A percentile compares a stretch with the other conserved stretches of the same genome.
Evolutionary conservation across 2,888 invertebrate species (phyloP).

Genomic region (Anagyrus pseudococci): DNA sequence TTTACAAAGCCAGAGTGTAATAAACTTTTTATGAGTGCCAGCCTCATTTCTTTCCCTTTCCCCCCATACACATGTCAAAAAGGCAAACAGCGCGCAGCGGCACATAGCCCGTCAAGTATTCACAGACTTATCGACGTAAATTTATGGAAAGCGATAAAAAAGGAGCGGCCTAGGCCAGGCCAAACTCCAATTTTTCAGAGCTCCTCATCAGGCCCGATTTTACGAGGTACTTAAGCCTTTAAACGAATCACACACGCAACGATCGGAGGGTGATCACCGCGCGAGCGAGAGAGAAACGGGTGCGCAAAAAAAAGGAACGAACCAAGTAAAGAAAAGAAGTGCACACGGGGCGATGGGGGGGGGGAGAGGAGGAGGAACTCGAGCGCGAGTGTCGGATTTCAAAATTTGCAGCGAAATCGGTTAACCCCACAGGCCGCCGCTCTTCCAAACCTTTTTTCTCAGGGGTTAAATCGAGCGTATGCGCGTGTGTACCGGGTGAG

Average conservation of each 20-base stretch:
- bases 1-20: no score
- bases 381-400: slow-evolving; percentile 47
- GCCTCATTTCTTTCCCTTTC: no score
- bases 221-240: slow-evolving; percentile 61
- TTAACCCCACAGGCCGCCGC: slow-evolving; percentile 53
- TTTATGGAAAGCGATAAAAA: slow-evolving; percentile 29
- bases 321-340: no score
- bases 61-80: not conserved
- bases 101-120: slow-evolving; percentile 24
- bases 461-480: slow-evolving; percentile 62
- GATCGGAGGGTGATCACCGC: slow-evolving; percentile 37
- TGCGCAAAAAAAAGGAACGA: not conserved
- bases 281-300: slow-evolving; percentile 10
- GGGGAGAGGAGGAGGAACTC: not conserved
- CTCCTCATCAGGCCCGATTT: slow-evolving; percentile 50
- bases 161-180: not conserved
- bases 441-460: slow-evolving; percentile 51
- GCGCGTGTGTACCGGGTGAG: slow-evolving; percentile 10
- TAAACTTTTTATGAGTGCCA: no score
- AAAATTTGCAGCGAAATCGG: slow-evolving; percentile 58
- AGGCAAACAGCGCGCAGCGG: not conserved
- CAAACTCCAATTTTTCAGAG: slow-evolving; percentile 30
- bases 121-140: slow-evolving; percentile 25
- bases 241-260: slow-evolving; percentile 51
- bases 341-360: slow-evolving; percentile 21